These are phyloP conservation scores for Crocodylus rhombifer DNA, from an alignment of 2,797 vertebrate genomes.

Conservation along the genomic window DNA sequence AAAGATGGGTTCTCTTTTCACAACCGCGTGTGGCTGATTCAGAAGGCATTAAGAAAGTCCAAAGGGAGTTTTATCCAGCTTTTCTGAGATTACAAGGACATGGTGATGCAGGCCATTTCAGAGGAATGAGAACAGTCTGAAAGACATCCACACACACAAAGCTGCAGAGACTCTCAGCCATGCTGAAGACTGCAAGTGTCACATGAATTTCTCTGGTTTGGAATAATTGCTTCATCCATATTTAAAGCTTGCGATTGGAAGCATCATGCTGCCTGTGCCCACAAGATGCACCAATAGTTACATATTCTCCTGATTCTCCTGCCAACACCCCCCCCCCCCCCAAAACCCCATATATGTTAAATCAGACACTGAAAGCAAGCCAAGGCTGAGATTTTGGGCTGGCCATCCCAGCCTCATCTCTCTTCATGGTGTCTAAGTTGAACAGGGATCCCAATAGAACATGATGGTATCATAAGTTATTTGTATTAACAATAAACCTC, in stretches of 20 bases:
- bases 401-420: neutral
- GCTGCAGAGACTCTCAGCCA: neutral
- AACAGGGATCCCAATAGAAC: neutral
- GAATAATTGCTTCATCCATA: neutral
- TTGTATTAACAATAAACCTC: constrained; percentile 38
- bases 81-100: neutral
- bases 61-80: neutral
- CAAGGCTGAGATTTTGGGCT: neutral
- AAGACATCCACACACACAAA: neutral
- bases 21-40: neutral
- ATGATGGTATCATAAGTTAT: neutral
- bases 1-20: neutral
- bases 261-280: neutral
- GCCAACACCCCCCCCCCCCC: neutral
- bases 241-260: neutral
- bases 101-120: neutral
- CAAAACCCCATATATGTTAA: neutral
- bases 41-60: neutral
- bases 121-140: neutral
- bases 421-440: neutral
- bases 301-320: neutral
- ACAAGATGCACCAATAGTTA: neutral
- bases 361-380: neutral
- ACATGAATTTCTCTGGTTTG: neutral
- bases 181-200: neutral